Percentiles rank a stretch among this genome's conserved stretches.
Conservation (phyloP, 2,113 vertebrate genomes). For the Todiramphus saurophagus region DNA sequence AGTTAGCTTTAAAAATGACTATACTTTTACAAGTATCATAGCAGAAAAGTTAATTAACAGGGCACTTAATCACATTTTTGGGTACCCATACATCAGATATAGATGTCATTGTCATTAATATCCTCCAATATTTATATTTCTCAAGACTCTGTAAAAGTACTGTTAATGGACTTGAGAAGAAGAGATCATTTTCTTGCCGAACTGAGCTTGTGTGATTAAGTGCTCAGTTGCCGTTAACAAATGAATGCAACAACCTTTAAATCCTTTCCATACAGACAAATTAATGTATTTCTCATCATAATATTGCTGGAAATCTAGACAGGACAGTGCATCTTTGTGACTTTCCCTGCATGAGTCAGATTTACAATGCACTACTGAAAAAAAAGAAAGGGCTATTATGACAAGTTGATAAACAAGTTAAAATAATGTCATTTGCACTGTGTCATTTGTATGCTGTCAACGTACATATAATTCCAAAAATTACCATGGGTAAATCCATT, state of each 20-base stretch:
- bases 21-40: background rate
- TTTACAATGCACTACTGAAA: background rate
- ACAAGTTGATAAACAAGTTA: conserved; percentile 53
- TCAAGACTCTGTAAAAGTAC: background rate
- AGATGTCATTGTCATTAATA: conserved; percentile 67
- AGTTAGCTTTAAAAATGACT: conserved; percentile 32
- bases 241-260: conserved; percentile 55
- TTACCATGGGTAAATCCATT: background rate
- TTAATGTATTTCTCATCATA: conserved; percentile 46
- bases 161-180: conserved; percentile 49
- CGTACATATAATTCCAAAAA: background rate
- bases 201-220: conserved; percentile 49
- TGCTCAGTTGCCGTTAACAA: conserved; percentile 41
- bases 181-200: conserved; percentile 62
- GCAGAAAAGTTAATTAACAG: conserved; percentile 66
- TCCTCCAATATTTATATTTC: conserved; percentile 65
- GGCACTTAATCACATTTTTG: conserved; percentile 38
- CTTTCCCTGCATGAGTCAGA: conserved; percentile 8
- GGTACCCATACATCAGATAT: conserved; percentile 21
- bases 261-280: conserved; percentile 64
- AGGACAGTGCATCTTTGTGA: background rate
- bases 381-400: background rate
- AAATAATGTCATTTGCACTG: conserved; percentile 33
- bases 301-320: background rate
- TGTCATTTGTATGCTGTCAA: background rate